Percentiles rank a stretch among this genome's conserved stretches.
Conservation (phyloP, 23 tunicate species). For the Trididemnum nubilum region DNA sequence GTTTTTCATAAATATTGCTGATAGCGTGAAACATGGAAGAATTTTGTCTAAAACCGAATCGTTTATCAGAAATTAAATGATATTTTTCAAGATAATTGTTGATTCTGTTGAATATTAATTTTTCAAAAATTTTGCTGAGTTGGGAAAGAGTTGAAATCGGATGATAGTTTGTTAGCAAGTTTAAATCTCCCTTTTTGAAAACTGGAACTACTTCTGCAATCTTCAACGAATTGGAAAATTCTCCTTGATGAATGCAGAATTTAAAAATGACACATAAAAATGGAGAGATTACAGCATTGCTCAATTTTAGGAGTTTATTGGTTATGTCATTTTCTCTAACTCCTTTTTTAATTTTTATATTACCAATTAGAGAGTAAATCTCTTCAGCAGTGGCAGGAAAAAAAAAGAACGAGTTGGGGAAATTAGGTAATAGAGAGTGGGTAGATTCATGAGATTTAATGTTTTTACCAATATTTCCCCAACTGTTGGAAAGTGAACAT, state of each 20-base stretch:
- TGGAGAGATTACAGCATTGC: neutral
- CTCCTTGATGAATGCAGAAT: neutral
- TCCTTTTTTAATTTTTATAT: neutral
- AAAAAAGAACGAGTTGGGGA: neutral
- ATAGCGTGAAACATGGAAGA: neutral
- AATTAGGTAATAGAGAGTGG: neutral
- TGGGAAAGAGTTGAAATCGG: neutral
- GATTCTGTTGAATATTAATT: neutral
- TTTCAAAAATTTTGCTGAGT: slow-evolving; percentile 14
- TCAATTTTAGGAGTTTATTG: neutral
- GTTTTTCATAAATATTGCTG: neutral
- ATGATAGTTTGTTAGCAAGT: neutral
- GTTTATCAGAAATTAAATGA: neutral
- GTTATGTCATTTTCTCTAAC: neutral
- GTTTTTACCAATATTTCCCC: neutral
- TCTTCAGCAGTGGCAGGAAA: neutral
- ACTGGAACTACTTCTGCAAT: neutral
- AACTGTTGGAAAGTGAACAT: too few species aligned
- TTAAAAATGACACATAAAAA: neutral
- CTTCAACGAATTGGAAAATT: neutral
- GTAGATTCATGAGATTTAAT: neutral
- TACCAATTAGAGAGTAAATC: neutral
- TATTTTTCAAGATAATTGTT: slow-evolving; percentile 5
- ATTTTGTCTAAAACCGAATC: slow-evolving; percentile 17
- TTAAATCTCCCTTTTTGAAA: neutral